Percentiles rank a stretch among this genome's conserved stretches.
Evolutionary conservation across 2,888 invertebrate species (phyloP).

Genomic region (Spilosoma lubricipeda): DNA sequence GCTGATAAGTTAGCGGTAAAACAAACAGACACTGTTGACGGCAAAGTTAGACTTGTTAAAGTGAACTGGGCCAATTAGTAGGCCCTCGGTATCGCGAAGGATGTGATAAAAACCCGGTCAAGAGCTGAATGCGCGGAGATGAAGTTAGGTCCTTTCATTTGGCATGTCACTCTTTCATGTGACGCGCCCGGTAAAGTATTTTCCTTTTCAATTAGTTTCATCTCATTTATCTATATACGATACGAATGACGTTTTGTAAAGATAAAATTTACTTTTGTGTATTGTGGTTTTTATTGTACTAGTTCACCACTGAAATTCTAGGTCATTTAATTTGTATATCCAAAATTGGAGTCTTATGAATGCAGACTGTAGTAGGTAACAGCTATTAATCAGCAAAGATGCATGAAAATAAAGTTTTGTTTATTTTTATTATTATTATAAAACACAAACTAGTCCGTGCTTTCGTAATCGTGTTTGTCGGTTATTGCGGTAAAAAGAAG

Average conservation of each 20-base stretch:
- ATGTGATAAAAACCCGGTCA: conserved; percentile 47
- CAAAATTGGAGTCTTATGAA: too few species aligned
- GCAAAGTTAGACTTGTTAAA: conserved; percentile 56
- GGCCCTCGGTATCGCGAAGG: conserved; percentile 40
- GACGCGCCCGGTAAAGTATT: neutral
- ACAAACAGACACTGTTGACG: conserved; percentile 59
- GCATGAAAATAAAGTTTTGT: too few species aligned
- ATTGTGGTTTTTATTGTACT: too few species aligned
- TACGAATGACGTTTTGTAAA: neutral
- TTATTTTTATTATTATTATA: too few species aligned
- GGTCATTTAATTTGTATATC: too few species aligned
- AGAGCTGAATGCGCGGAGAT: conserved; percentile 27
- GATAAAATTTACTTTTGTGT: neutral
- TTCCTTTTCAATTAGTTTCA: neutral
- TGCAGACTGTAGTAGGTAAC: too few species aligned
- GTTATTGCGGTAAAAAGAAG: too few species aligned
- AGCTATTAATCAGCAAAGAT: too few species aligned
- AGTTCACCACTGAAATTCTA: neutral
- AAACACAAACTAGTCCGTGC: too few species aligned
- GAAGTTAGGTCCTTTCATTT: conserved; percentile 3
- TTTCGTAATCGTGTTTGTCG: too few species aligned
- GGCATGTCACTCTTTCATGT: neutral
- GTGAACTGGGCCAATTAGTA: conserved; percentile 60
- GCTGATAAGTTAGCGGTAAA: conserved; percentile 57
- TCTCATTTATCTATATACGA: neutral